Evolutionary conservation across 2,113 vertebrate species (phyloP).

Genomic region (Balaeniceps rex): DNA sequence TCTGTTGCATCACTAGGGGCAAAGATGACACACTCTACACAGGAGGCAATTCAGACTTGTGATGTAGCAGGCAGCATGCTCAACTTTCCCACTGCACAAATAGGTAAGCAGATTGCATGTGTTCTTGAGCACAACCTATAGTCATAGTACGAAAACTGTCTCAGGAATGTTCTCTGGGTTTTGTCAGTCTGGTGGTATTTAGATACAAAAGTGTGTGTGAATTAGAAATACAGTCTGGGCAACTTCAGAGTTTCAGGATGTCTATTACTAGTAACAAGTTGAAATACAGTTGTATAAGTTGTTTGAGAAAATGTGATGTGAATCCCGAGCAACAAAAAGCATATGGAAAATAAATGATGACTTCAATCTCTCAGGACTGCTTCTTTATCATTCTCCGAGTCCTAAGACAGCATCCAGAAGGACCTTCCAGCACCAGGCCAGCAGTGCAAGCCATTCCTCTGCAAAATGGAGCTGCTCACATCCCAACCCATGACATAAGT

Average conservation of each 20-base stretch:
- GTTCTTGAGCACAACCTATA: not conserved
- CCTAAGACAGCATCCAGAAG: not conserved
- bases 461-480: not conserved
- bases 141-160: not conserved
- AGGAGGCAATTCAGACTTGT: not conserved
- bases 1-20: not conserved
- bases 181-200: not conserved
- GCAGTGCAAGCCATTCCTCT: not conserved
- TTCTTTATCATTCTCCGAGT: not conserved
- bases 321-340: not conserved
- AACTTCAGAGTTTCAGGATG: not conserved
- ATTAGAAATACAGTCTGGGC: not conserved
- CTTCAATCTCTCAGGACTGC: not conserved
- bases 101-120: not conserved
- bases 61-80: not conserved
- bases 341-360: not conserved
- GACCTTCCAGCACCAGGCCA: not conserved
- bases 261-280: not conserved
- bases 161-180: conserved; percentile 28
- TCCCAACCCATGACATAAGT: not conserved
- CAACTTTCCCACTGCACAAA: not conserved
- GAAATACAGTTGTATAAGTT: not conserved
- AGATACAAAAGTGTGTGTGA: not conserved
- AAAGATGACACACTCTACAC: not conserved
- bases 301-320: not conserved